Evolutionary conservation across 1,140 invertebrate genomes (phyloP), one percentile per base, ranked within the genome.

Genomic region (Diorhabda sublineata): DNA sequence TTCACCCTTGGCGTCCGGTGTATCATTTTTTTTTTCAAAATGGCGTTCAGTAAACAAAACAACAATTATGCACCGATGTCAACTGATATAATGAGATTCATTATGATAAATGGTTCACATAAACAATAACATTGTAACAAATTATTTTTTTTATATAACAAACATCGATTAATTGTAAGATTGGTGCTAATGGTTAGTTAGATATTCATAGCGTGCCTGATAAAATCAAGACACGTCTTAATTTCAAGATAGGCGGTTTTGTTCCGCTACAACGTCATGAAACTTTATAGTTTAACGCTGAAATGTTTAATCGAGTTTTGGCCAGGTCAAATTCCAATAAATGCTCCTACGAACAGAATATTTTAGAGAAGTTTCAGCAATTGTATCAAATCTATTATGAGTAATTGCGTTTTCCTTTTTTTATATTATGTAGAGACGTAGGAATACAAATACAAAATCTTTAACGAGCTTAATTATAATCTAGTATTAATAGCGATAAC

Each of bases 201-300:
- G 6, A 52, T 3, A 52, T 52, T 52, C 47, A 52, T 52, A 52
- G 47, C 47, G 47, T 52, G 47, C n/a, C n/a, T n/a, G 47, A 52
- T 52, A 52, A 52, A 52, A 52, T 52, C 47, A 52, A 52, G 47
- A 52, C 47, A 52, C n/a, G n/a, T 52, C 47, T 52, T 52, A 52
- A 52, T 52, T 52, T 52, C 2, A n/a, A 52, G 47, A 52, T 52
- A 52, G 47, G 47, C 4, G 47, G 47, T 52, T 52, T 8, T 6
- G n/a, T 6, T 52, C n/a, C 47, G 47, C 47, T 52, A 8, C 6
- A 52, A 52, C 6, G 6, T 52, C n/a, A 6, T n/a, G 6, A 52
- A 52, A 52, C 6, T 52, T 52, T 52, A 6, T n/a, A 6, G n/a
- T 52, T 52, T 3, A 52, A 8, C 2, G 47, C 47, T 52, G 47